These are phyloP conservation scores for Harpagoxenus sublaevis DNA, from an alignment of 2,888 invertebrate species.

Conservation along the genomic window DNA sequence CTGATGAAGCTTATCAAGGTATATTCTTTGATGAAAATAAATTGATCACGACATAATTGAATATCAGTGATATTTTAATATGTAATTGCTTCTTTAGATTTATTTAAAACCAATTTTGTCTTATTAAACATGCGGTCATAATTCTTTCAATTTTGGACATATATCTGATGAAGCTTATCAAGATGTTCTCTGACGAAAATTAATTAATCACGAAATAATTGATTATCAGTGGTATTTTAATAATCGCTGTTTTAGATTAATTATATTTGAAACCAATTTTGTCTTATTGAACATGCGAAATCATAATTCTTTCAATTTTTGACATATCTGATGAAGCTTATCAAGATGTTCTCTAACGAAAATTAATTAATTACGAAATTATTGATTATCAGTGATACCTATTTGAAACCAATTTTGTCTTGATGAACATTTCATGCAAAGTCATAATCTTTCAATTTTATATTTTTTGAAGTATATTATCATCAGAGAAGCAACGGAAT, in stretches of 20 bases:
- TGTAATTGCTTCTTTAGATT: not conserved
- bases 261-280: not conserved
- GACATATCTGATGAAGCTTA: constrained; percentile 8
- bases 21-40: not conserved
- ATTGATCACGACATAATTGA: not conserved
- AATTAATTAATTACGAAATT: not conserved
- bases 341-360: not conserved
- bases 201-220: not conserved
- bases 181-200: not conserved
- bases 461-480: not conserved
- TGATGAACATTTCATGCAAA: not conserved
- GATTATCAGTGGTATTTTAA: not conserved
- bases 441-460: not conserved
- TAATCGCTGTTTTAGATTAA: not conserved
- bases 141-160: no score
- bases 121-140: no score
- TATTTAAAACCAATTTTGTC: not conserved
- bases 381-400: not conserved
- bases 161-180: constrained; percentile 5
- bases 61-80: not conserved
- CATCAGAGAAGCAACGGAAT: not conserved
- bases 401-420: not conserved
- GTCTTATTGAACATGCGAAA: no score
- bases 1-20: constrained; percentile 18
- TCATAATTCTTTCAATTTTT: no score